Conservation (phyloP, 2,113 vertebrate species). For the Blennius ocellaris region DNA sequence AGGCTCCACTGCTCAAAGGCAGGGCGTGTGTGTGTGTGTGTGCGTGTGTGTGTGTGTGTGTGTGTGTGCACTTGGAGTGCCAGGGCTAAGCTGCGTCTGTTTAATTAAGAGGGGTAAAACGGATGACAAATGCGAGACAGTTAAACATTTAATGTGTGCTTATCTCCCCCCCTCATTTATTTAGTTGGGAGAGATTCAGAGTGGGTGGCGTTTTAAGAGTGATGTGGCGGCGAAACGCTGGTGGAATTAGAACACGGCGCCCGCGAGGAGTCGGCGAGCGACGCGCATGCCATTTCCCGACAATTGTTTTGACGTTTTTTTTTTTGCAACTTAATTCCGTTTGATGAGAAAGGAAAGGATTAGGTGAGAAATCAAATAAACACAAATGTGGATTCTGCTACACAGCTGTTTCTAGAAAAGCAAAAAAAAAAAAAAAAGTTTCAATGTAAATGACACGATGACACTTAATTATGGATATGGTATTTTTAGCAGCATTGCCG, state of each 20-base stretch:
- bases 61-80: constrained; percentile 63
- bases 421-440: constrained; percentile 14
- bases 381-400: constrained; percentile 43
- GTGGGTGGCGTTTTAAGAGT: constrained; percentile 76
- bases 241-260: constrained; percentile 61
- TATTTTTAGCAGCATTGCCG: constrained; percentile 42
- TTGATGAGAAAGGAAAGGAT: constrained; percentile 65
- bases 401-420: constrained; percentile 43
- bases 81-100: constrained; percentile 75
- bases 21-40: constrained; percentile 42
- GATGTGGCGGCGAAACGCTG: constrained; percentile 58
- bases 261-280: constrained; percentile 72
- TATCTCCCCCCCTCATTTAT: constrained; percentile 81
- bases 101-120: constrained; percentile 85
- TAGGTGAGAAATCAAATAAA: constrained; percentile 64
- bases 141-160: constrained; percentile 86
- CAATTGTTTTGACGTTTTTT: constrained; percentile 78
- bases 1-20: constrained; percentile 73
- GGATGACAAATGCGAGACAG: constrained; percentile 85
- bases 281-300: constrained; percentile 69
- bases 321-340: constrained; percentile 72
- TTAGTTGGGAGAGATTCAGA: constrained; percentile 77
- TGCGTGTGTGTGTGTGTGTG: constrained; percentile 29
- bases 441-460: constrained; percentile 47
- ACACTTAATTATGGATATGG: constrained; percentile 50